phyloP scores from a whole-genome alignment of 2,113 vertebrate genomes.

The Microcebus ravelobensis region DNA sequence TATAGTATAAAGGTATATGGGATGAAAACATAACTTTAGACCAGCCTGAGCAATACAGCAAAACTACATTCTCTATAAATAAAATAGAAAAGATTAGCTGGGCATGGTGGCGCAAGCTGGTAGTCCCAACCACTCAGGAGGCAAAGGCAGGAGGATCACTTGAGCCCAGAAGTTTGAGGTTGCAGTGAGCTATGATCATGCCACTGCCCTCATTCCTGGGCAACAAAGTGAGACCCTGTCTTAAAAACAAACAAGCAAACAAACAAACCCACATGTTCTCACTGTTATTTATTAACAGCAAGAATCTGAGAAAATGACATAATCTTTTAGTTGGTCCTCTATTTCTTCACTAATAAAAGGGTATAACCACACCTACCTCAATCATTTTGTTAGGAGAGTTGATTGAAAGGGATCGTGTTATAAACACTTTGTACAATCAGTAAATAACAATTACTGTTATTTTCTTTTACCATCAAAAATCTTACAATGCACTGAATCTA shows the following conservation, averaged over 20 bases:
- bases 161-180: no score
- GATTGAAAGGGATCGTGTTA: neutral
- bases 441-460: neutral
- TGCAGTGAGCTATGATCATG: no score
- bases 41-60: no score
- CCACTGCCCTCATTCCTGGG: no score
- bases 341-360: neutral
- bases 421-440: neutral
- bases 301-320: neutral
- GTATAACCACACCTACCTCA: accelerated
- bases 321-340: neutral
- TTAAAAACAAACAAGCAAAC: no score
- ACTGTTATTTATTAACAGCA: neutral
- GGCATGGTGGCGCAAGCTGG: no score
- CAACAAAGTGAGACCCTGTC: no score
- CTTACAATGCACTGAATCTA: neutral
- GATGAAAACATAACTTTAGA: neutral
- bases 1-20: neutral
- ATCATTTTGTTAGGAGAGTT: neutral
- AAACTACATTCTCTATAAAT: no score
- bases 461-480: neutral
- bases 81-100: no score
- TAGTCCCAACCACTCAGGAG: no score
- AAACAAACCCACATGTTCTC: neutral
- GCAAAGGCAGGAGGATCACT: no score